phyloP scores from a whole-genome alignment of 92 coral and sea anemone genomes.

The Palythoa heliodiscus region DNA sequence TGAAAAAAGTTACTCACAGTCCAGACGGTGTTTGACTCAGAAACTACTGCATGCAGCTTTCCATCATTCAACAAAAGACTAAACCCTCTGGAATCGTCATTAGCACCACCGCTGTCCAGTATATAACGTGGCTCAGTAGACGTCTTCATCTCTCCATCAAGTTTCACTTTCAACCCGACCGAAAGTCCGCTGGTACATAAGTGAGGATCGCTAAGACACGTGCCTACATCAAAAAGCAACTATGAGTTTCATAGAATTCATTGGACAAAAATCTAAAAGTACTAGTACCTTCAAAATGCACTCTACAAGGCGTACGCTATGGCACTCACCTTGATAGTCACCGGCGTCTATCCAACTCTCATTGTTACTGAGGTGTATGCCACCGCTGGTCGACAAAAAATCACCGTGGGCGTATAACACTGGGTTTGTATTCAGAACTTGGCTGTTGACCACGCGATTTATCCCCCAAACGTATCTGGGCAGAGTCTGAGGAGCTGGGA shows the following conservation, averaged over 20 bases:
- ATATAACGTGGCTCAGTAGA: slow-evolving; percentile 86
- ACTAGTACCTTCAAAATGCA: neutral
- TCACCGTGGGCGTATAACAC: slow-evolving; percentile 80
- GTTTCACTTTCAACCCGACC: slow-evolving; percentile 84
- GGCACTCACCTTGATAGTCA: slow-evolving; percentile 73
- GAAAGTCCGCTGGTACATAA: slow-evolving; percentile 86
- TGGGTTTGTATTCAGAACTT: slow-evolving; percentile 75
- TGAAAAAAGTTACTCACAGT: slow-evolving; percentile 61
- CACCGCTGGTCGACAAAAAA: slow-evolving; percentile 75
- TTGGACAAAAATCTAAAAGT: neutral
- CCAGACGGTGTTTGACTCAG: slow-evolving; percentile 94
- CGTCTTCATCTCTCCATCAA: slow-evolving; percentile 76
- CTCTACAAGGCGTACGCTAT: neutral
- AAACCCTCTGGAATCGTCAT: slow-evolving; percentile 83
- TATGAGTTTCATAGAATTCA: neutral
- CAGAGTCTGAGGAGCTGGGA: slow-evolving; percentile 80
- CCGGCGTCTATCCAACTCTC: slow-evolving; percentile 99
- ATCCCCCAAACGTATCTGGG: slow-evolving; percentile 88
- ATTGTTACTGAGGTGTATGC: slow-evolving; percentile 77
- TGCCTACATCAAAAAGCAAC: slow-evolving; percentile 57
- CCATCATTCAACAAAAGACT: slow-evolving; percentile 76
- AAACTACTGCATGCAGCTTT: slow-evolving; percentile 74
- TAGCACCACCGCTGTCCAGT: slow-evolving; percentile 94
- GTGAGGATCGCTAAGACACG: slow-evolving; percentile 93
- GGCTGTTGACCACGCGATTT: slow-evolving; percentile 81